phyloP scores from a whole-genome alignment of 2,113 vertebrate genomes.

The Amazona vittata region DNA sequence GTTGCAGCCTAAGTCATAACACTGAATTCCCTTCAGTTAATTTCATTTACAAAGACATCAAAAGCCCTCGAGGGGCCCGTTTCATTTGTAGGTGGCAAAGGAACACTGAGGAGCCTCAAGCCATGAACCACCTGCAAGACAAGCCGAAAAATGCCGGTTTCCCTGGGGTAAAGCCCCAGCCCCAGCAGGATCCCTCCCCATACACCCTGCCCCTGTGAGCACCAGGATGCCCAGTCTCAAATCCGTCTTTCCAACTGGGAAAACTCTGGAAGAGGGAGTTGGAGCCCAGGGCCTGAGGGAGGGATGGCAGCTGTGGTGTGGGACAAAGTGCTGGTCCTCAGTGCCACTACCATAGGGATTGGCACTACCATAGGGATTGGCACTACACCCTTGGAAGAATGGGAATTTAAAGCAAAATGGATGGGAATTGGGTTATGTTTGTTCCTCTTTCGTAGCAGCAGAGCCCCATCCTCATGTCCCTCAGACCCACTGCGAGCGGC shows the following conservation, averaged over 20 bases:
- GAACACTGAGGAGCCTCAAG: not conserved
- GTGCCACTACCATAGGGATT: not conserved
- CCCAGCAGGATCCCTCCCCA: accelerated
- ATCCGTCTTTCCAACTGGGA: not conserved
- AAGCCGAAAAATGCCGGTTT: not conserved
- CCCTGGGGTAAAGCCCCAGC: not conserved
- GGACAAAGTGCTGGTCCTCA: not conserved
- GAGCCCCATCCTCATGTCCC: accelerated
- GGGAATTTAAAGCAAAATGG: not conserved
- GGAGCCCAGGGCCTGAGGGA: not conserved
- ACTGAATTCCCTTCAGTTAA: not conserved
- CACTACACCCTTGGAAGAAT: not conserved
- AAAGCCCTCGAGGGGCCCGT: not conserved
- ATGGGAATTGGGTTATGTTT: not conserved
- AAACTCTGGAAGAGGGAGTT: not conserved
- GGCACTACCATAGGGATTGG: not conserved
- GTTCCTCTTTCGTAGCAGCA: not conserved
- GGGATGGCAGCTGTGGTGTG: not conserved
- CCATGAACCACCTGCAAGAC: not conserved
- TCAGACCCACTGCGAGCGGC: not conserved
- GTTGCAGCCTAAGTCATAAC: not conserved
- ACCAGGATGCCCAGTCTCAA: not conserved
- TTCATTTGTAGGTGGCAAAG: not conserved
- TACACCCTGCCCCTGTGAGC: not conserved
- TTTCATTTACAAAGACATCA: not conserved